Evolutionary conservation across 2,888 invertebrate genomes (phyloP).

Genomic region (Odontomyia ornata): DNA sequence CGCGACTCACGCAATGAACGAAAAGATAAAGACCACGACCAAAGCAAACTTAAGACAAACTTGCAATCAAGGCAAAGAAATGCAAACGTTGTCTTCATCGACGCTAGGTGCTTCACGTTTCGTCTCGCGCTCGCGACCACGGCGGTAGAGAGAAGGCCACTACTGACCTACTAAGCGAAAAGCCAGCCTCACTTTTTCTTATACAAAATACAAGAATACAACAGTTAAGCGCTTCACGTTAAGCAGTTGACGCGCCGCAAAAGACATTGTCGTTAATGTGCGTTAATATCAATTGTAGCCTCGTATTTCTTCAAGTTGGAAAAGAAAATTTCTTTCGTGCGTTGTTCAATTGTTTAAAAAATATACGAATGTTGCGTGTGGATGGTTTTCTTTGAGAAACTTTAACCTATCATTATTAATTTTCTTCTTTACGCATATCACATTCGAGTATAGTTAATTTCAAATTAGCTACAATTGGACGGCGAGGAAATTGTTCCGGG

Average conservation of each 20-base stretch:
- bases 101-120: conserved; percentile 23
- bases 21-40: conserved; percentile 28
- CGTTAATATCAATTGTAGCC: conserved; percentile 41
- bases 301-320: conserved; percentile 10
- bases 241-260: conserved; percentile 53
- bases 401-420: conserved; percentile 20
- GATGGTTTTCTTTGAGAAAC: conserved; percentile 5
- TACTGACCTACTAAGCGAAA: conserved; percentile 61
- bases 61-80: conserved; percentile 29
- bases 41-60: background rate
- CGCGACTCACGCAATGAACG: conserved; percentile 45
- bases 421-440: background rate
- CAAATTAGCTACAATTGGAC: background rate
- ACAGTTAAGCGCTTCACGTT: conserved; percentile 53
- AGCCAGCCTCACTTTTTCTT: conserved; percentile 55
- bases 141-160: conserved; percentile 55
- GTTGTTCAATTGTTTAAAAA: background rate
- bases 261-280: conserved; percentile 49
- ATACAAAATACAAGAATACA: conserved; percentile 49
- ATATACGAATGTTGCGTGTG: background rate
- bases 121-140: background rate
- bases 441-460: no score
- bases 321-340: background rate
- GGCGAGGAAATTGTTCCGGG: conserved; percentile 7
- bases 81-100: conserved; percentile 31